Percentiles rank a stretch among this genome's conserved stretches.
Evolutionary conservation across 2,797 vertebrate genomes (phyloP).

Genomic region (Petrocephalus sullivani): DNA sequence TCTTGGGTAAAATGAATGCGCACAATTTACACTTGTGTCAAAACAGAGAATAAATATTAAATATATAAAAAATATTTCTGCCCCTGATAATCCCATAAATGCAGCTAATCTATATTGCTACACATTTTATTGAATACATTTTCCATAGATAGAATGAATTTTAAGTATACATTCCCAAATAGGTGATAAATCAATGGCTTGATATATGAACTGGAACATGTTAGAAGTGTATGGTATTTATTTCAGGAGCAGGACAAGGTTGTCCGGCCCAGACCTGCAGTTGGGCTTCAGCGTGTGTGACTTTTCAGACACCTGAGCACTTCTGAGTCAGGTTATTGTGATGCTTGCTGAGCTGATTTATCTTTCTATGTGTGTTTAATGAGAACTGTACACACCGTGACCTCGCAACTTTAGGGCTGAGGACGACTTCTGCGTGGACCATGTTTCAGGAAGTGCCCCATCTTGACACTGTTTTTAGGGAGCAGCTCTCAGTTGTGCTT

Average conservation of each 20-base stretch:
- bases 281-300: not conserved
- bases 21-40: not conserved
- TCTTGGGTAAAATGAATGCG: not conserved
- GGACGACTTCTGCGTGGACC: not conserved
- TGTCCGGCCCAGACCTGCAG: not conserved
- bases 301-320: not conserved
- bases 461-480: slow-evolving; percentile 53
- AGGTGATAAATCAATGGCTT: not conserved
- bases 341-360: not conserved
- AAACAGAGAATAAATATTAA: not conserved
- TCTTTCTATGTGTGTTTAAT: not conserved
- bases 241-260: not conserved
- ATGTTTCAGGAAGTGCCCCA: not conserved
- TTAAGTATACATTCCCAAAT: not conserved
- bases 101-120: not conserved
- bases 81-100: not conserved
- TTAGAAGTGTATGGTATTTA: not conserved
- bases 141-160: not conserved
- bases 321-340: not conserved
- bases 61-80: not conserved
- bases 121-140: not conserved
- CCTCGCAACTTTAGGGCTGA: not conserved
- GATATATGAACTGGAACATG: not conserved
- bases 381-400: not conserved
- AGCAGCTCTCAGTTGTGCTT: slow-evolving; percentile 58